Evolutionary conservation across 2,797 vertebrate genomes (phyloP).

Genomic region (Cetoscarus ocellatus): DNA sequence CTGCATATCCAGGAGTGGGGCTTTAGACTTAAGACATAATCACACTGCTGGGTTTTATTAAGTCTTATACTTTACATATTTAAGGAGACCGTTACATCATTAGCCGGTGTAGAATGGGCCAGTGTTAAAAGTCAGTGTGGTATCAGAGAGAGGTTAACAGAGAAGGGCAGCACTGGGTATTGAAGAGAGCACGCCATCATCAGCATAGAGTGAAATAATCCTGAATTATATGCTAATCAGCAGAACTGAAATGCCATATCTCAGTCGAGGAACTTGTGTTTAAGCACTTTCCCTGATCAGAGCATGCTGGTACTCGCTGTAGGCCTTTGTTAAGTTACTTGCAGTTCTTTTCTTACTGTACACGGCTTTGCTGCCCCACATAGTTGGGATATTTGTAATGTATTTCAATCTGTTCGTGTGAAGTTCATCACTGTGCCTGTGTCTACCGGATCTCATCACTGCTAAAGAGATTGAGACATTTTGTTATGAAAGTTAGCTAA

Average conservation of each 20-base stretch:
- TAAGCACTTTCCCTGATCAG: slow-evolving; percentile 68
- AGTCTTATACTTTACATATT: slow-evolving; percentile 86
- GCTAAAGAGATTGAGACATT: background rate
- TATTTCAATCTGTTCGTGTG: slow-evolving; percentile 53
- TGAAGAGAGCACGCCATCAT: slow-evolving; percentile 63
- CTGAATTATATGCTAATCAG: slow-evolving; percentile 81
- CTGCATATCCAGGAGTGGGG: slow-evolving; percentile 73
- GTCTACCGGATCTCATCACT: slow-evolving; percentile 15
- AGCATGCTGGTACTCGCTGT: slow-evolving; percentile 65
- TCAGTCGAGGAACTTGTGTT: slow-evolving; percentile 67
- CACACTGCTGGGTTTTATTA: slow-evolving; percentile 76
- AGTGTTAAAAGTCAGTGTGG: slow-evolving; percentile 76
- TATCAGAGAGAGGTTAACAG: slow-evolving; percentile 77
- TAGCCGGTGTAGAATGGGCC: slow-evolving; percentile 76
- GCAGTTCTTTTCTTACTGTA: slow-evolving; percentile 66
- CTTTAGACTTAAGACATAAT: slow-evolving; percentile 78
- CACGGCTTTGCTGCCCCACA: slow-evolving; percentile 71
- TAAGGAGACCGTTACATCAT: slow-evolving; percentile 84
- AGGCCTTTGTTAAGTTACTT: slow-evolving; percentile 71
- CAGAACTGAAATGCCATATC: slow-evolving; percentile 65
- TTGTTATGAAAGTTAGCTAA: background rate
- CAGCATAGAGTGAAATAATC: slow-evolving; percentile 78
- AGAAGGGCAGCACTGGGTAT: slow-evolving; percentile 43
- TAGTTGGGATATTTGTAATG: slow-evolving; percentile 60
- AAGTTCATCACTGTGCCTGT: slow-evolving; percentile 36